A percentile compares a stretch with the other conserved stretches of the same genome.
phyloP scores from a whole-genome alignment of 2,888 invertebrate genomes.

The Amphimallon solstitiale region DNA sequence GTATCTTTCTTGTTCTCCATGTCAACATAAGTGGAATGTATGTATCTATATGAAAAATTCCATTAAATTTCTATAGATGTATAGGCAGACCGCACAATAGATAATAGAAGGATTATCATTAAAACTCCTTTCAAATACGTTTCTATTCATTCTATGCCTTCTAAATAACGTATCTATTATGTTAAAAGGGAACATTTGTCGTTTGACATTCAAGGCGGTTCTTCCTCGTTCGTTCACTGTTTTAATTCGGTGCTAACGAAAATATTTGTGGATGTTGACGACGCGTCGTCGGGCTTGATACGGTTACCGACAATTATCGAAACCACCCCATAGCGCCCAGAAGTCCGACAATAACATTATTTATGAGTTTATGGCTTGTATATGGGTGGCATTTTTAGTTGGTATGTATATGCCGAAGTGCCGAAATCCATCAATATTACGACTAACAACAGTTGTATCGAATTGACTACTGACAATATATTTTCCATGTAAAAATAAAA shows the following conservation, averaged over 20 bases:
- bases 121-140: slow-evolving; percentile 6
- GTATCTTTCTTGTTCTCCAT: no score
- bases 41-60: slow-evolving; percentile 8
- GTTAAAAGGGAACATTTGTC: not conserved
- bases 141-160: not conserved
- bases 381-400: slow-evolving; percentile 26
- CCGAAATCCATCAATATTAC: not conserved
- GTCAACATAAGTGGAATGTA: not conserved
- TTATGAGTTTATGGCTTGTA: slow-evolving; percentile 32
- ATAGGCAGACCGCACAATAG: not conserved
- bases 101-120: slow-evolving; percentile 33
- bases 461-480: not conserved
- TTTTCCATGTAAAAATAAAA: not conserved
- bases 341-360: slow-evolving; percentile 27
- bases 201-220: not conserved
- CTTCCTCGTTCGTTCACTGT: not conserved
- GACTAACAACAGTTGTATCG: not conserved
- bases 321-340: slow-evolving; percentile 27
- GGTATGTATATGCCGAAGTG: not conserved
- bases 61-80: not conserved
- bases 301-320: slow-evolving; percentile 32
- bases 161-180: slow-evolving; percentile 26
- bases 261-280: slow-evolving; percentile 10
- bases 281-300: slow-evolving; percentile 1
- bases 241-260: slow-evolving; percentile 5